Evolutionary conservation across 2,888 invertebrate genomes (phyloP).

Genomic region (Drosophila pseudotalamancana): DNA sequence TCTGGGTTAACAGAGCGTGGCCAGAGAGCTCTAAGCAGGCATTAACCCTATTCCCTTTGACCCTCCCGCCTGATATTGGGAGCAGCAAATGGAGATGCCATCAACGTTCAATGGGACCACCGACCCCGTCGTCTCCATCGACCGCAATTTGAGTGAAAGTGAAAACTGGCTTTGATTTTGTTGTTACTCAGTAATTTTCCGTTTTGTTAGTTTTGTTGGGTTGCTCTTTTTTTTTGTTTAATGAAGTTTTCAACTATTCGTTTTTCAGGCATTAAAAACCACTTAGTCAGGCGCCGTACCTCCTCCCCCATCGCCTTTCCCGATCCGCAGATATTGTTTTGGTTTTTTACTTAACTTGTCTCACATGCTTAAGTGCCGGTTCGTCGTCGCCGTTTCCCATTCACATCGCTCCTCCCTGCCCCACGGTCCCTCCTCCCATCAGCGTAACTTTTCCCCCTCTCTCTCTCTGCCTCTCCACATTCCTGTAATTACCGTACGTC

Average conservation of each 20-base stretch:
- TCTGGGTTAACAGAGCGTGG: constrained; percentile 62
- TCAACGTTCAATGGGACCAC: constrained; percentile 9
- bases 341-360: constrained; percentile 60
- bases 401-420: neutral
- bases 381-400: neutral
- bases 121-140: constrained; percentile 26
- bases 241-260: constrained; percentile 6
- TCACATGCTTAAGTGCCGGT: constrained; percentile 17
- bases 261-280: constrained; percentile 40
- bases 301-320: neutral
- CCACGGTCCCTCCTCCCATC: neutral
- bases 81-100: constrained; percentile 7
- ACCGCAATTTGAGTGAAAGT: constrained; percentile 60
- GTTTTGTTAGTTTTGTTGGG: constrained; percentile 23
- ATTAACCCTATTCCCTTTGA: constrained; percentile 27
- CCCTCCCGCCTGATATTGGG: neutral
- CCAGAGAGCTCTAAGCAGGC: constrained; percentile 9
- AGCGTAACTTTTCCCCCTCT: neutral
- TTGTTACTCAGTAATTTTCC: constrained; percentile 64
- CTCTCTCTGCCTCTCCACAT: neutral
- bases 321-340: constrained; percentile 54
- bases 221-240: constrained; percentile 5
- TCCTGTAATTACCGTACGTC: constrained; percentile 23
- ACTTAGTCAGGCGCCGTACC: constrained; percentile 23
- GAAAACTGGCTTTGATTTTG: constrained; percentile 49